Evolutionary conservation across 2,797 vertebrate species (phyloP).

Genomic region (Bucorvus abyssinicus): DNA sequence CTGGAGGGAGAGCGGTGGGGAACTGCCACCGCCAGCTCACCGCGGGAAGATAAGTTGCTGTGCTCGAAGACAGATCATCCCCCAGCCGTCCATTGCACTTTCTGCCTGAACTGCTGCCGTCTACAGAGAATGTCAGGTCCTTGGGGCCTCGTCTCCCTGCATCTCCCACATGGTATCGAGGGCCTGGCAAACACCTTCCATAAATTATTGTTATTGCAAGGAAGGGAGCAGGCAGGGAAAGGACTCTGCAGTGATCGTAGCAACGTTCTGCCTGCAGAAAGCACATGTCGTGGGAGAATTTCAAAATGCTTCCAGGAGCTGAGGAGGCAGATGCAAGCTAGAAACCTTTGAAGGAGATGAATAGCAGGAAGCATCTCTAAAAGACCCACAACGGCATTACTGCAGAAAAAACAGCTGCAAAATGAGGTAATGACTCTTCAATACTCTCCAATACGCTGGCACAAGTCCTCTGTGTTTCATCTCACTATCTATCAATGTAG

Average conservation of each 20-base stretch:
- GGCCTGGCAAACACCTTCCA: conserved; percentile 29
- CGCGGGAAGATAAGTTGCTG: neutral
- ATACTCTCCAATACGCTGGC: conserved; percentile 46
- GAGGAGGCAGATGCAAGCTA: conserved; percentile 50
- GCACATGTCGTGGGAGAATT: neutral
- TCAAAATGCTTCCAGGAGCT: conserved; percentile 44
- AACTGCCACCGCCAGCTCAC: neutral
- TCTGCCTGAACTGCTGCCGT: conserved; percentile 1
- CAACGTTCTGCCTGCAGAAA: conserved; percentile 25
- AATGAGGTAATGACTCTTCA: conserved; percentile 67
- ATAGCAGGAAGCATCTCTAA: conserved; percentile 64
- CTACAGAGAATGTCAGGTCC: conserved; percentile 60
- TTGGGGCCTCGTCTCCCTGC: conserved; percentile 13
- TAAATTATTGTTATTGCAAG: conserved; percentile 46
- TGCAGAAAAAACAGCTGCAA: conserved; percentile 65
- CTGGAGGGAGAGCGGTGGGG: neutral
- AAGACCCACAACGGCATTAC: conserved; percentile 61
- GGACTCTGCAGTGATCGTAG: neutral
- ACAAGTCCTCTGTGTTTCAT: conserved; percentile 28
- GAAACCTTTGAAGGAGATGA: conserved; percentile 66
- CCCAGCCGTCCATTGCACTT: conserved; percentile 59
- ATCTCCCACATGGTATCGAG: neutral
- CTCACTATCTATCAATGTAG: conserved; percentile 30
- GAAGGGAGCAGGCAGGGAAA: neutral
- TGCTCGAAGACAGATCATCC: conserved; percentile 18